These are phyloP conservation scores for Drosophila falleni DNA, from an alignment of 2,888 invertebrate species.

Conservation along the genomic window DNA sequence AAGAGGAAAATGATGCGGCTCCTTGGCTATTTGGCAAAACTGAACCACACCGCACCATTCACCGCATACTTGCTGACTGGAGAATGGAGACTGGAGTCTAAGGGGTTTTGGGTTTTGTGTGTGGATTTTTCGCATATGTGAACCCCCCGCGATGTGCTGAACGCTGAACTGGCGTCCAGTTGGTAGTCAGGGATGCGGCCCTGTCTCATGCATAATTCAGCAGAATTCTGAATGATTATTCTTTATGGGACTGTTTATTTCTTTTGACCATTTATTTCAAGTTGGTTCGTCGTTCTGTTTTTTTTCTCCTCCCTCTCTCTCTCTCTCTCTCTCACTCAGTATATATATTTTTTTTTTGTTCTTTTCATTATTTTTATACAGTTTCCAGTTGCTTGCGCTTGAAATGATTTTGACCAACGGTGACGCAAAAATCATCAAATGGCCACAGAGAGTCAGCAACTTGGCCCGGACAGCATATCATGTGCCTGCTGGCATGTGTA, in stretches of 20 bases:
- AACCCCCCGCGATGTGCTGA: slow-evolving; percentile 54
- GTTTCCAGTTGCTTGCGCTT: slow-evolving; percentile 83
- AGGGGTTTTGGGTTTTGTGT: not conserved
- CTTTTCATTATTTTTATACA: slow-evolving; percentile 79
- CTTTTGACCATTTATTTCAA: slow-evolving; percentile 85
- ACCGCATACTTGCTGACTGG: not conserved
- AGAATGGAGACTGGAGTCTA: not conserved
- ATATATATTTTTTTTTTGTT: slow-evolving; percentile 33
- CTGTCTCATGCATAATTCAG: slow-evolving; percentile 85
- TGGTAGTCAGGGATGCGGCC: slow-evolving; percentile 38
- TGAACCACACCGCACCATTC: slow-evolving; percentile 6
- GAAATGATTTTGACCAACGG: slow-evolving; percentile 81
- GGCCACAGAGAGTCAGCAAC: slow-evolving; percentile 31
- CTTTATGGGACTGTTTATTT: slow-evolving; percentile 86
- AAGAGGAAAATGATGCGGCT: slow-evolving; percentile 77
- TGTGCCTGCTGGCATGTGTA: slow-evolving; percentile 50
- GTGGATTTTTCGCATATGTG: slow-evolving; percentile 76
- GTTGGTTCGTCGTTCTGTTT: slow-evolving; percentile 66
- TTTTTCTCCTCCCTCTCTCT: slow-evolving; percentile 8
- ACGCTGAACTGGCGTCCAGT: slow-evolving; percentile 61
- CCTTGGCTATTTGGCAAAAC: slow-evolving; percentile 17
- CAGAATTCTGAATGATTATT: slow-evolving; percentile 86
- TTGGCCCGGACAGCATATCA: slow-evolving; percentile 23
- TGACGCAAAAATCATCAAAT: slow-evolving; percentile 81
- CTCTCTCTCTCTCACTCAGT: slow-evolving; percentile 5